phyloP scores from a whole-genome alignment of 2,113 vertebrate genomes.

The Aegotheles bennettii region DNA sequence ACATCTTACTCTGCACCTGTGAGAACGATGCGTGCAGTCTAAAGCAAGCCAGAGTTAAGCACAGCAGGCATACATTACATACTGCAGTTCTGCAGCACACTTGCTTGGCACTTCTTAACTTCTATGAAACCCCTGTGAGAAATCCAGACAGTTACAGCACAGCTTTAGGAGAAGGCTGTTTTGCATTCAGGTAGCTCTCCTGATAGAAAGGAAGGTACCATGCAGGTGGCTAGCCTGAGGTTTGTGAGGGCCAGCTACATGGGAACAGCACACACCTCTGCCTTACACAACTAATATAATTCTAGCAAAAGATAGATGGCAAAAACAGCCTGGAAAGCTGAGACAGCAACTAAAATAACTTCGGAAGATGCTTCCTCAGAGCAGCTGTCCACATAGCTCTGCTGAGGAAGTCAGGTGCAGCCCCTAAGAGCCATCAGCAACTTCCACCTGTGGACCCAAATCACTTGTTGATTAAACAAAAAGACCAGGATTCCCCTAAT shows the following conservation, averaged over 20 bases:
- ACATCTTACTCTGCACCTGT: neutral
- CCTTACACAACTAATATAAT: neutral
- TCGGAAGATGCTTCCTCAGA: neutral
- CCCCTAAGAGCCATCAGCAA: neutral
- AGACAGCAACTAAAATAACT: constrained; percentile 53
- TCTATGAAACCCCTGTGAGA: neutral
- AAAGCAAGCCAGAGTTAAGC: neutral
- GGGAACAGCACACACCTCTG: neutral
- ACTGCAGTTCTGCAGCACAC: neutral
- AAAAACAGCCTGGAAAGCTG: constrained; percentile 8
- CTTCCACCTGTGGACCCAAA: neutral
- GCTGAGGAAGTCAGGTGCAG: constrained; percentile 22
- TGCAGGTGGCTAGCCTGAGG: neutral
- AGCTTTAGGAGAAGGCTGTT: neutral
- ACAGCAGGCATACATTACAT: fast-evolving
- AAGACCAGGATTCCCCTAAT: neutral
- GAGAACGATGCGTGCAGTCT: neutral
- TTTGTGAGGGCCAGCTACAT: neutral
- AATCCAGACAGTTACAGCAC: fast-evolving
- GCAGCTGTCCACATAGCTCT: constrained; percentile 35
- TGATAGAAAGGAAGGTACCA: neutral
- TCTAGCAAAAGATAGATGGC: neutral
- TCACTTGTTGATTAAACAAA: neutral
- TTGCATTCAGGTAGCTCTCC: neutral
- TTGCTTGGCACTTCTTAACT: neutral